Evolutionary conservation across 2,888 invertebrate genomes (phyloP).

Genomic region (Argyra leucocephala): DNA sequence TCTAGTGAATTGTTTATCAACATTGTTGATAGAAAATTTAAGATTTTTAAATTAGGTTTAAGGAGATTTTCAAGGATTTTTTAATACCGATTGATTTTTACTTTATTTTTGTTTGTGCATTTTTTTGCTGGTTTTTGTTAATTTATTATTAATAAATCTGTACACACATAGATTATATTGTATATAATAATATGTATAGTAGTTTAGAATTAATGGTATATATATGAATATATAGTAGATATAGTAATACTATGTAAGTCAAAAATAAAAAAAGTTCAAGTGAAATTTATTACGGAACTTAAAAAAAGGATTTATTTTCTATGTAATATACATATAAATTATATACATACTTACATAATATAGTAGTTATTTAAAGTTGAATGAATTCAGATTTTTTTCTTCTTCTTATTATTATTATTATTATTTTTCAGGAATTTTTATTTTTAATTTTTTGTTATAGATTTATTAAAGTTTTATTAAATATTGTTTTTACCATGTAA

Average conservation of each 20-base stretch:
- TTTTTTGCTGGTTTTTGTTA: too few species aligned
- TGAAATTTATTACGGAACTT: neutral
- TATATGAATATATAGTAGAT: too few species aligned
- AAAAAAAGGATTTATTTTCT: neutral
- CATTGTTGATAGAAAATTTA: slow-evolving; percentile 1
- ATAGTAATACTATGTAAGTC: too few species aligned
- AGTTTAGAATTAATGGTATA: too few species aligned
- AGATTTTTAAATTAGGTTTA: slow-evolving; percentile 3
- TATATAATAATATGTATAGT: too few species aligned
- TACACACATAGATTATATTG: too few species aligned
- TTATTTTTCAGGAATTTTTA: neutral
- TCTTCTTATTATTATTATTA: too few species aligned
- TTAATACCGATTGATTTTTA: neutral
- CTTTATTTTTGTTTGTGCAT: neutral
- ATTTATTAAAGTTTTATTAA: neutral
- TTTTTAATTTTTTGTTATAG: too few species aligned
- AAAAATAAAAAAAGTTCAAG: neutral
- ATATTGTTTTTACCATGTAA: neutral
- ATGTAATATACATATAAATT: too few species aligned
- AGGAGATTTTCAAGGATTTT: slow-evolving; percentile 4
- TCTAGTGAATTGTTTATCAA: neutral
- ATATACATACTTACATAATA: too few species aligned
- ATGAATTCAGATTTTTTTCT: neutral
- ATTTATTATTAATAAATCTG: neutral
- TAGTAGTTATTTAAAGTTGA: neutral